These are phyloP conservation scores for Argyresthia albistria DNA, from an alignment of 2,888 invertebrate genomes.

Conservation along the genomic window DNA sequence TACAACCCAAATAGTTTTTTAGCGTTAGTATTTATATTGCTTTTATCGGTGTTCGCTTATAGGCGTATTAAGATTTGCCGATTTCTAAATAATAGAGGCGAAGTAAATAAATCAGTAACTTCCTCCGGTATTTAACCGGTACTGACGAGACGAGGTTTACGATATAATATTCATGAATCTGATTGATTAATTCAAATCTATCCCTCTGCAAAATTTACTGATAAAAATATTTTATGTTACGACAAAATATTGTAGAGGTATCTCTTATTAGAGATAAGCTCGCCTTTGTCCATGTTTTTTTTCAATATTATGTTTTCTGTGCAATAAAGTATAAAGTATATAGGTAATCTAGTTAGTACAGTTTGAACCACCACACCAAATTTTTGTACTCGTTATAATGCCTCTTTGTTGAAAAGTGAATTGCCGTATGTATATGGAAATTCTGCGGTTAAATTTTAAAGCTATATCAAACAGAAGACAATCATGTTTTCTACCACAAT, in stretches of 20 bases:
- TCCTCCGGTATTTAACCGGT: slow-evolving; percentile 31
- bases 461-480: slow-evolving; percentile 17
- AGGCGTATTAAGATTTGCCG: slow-evolving; percentile 34
- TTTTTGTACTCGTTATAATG: no score
- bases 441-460: slow-evolving; percentile 1
- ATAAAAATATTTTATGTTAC: no score
- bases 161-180: no score
- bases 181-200: no score
- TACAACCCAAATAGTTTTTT: neutral
- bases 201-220: no score
- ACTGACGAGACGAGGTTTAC: slow-evolving; percentile 20
- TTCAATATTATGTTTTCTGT: no score
- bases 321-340: no score
- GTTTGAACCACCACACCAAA: no score
- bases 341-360: no score
- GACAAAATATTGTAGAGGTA: no score
- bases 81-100: slow-evolving; percentile 40
- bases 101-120: slow-evolving; percentile 31
- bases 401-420: slow-evolving; percentile 19
- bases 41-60: slow-evolving; percentile 21
- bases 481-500: slow-evolving; percentile 15
- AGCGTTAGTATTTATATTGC: neutral
- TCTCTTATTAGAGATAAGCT: no score
- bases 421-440: slow-evolving; percentile 7
- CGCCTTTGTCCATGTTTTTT: no score